Conservation (phyloP, 2,888 invertebrate genomes). For the Zygothrica quintamaculata region DNA sequence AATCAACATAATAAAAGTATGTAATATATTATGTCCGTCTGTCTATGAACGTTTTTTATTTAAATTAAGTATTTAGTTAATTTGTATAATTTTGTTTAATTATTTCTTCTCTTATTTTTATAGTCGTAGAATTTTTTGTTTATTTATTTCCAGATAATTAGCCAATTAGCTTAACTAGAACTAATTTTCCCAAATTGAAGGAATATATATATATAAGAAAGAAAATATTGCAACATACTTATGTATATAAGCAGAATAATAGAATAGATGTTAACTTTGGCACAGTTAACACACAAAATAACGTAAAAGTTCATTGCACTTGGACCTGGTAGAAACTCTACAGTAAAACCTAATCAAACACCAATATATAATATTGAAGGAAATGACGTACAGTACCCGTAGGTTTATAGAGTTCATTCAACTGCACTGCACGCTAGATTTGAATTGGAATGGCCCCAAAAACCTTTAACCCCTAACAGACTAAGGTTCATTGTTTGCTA, state of each 20-base stretch:
- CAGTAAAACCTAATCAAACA: conserved; percentile 19
- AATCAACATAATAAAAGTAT: no score
- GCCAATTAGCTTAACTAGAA: no score
- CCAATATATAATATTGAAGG: conserved; percentile 44
- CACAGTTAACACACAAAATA: conserved; percentile 2
- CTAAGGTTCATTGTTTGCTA: conserved; percentile 48
- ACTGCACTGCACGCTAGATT: conserved; percentile 49
- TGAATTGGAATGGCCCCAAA: conserved; percentile 39
- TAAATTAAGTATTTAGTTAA: no score
- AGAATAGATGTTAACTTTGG: conserved; percentile 19
- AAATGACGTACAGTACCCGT: conserved; percentile 37
- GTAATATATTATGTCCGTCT: no score
- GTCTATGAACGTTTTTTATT: no score
- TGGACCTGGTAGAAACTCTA: conserved; percentile 1
- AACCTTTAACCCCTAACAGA: conserved; percentile 6
- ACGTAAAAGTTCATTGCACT: conserved; percentile 47
- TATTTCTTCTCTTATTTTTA: no score
- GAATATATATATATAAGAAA: no score
- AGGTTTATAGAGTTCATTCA: conserved; percentile 63
- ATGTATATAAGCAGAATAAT: background rate
- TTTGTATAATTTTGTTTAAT: no score
- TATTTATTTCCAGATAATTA: no score
- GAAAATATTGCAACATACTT: no score
- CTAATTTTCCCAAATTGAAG: no score
- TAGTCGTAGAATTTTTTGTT: no score